These are phyloP conservation scores for Malacosoma neustria DNA, from an alignment of 2,888 invertebrate species.

Conservation along the genomic window DNA sequence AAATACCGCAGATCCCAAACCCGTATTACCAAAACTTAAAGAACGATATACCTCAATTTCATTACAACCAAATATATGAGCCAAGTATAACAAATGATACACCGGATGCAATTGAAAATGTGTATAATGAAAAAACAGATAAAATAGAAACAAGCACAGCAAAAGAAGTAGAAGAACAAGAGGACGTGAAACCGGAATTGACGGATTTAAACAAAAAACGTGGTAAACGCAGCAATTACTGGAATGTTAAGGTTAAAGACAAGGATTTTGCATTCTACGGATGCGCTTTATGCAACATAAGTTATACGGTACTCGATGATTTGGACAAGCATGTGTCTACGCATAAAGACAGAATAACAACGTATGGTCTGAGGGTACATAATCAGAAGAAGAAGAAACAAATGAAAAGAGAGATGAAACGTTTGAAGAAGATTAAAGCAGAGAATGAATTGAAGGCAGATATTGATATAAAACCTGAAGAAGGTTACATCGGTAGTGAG, in stretches of 20 bases:
- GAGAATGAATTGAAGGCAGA: conserved; percentile 23
- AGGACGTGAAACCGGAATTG: conserved; percentile 9
- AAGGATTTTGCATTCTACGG: conserved; percentile 53
- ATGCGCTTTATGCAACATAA: conserved; percentile 52
- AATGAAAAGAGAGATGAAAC: conserved; percentile 43
- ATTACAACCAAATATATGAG: conserved; percentile 1
- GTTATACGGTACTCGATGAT: conserved; percentile 33
- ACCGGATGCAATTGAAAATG: background rate
- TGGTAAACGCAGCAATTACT: conserved; percentile 39
- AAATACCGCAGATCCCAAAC: background rate
- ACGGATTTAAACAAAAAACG: conserved; percentile 21
- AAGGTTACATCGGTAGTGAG: conserved; percentile 55
- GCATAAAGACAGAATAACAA: conserved; percentile 54
- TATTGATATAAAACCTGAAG: conserved; percentile 57
- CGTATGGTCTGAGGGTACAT: conserved; percentile 49
- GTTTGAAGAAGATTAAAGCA: conserved; percentile 30
- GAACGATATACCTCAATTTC: conserved; percentile 5
- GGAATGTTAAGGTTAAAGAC: conserved; percentile 51
- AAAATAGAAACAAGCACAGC: background rate
- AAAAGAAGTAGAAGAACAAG: conserved; percentile 5
- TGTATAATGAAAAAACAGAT: background rate
- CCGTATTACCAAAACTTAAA: conserved; percentile 9
- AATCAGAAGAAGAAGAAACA: conserved; percentile 45
- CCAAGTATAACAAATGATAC: background rate
- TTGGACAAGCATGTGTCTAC: conserved; percentile 48